These are phyloP conservation scores for Saguinus midas DNA, from an alignment of 2,113 vertebrate species.

Conservation along the genomic window DNA sequence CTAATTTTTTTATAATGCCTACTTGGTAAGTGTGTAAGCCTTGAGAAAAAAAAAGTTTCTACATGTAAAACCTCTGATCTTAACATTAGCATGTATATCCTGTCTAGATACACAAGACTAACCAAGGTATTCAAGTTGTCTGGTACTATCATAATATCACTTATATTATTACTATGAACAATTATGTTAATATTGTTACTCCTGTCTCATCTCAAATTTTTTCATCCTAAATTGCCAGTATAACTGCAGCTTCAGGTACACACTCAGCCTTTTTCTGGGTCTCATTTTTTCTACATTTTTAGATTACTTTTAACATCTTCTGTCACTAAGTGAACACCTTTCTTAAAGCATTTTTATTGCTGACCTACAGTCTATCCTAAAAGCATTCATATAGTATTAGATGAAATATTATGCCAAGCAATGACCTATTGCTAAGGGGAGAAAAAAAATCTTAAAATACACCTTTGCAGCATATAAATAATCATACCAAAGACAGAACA, in stretches of 20 bases:
- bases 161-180: constrained; percentile 2
- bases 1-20: not conserved
- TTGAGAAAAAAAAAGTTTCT: not conserved
- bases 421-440: not conserved
- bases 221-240: not conserved
- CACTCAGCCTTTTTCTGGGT: not conserved
- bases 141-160: not conserved
- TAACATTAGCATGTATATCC: not conserved
- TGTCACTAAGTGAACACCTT: not conserved
- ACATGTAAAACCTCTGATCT: not conserved
- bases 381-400: not conserved
- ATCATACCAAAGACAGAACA: not conserved
- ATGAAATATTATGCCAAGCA: not conserved
- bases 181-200: not conserved
- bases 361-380: not conserved
- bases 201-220: constrained; percentile 27
- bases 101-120: not conserved
- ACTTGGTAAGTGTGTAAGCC: not conserved
- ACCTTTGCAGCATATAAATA: not conserved
- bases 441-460: not conserved
- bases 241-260: not conserved
- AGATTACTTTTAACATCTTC: not conserved
- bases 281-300: not conserved
- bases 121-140: not conserved
- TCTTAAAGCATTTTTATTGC: not conserved